Evolutionary conservation across 2,113 vertebrate genomes (phyloP).

Genomic region (Hydrolagus affinis): DNA sequence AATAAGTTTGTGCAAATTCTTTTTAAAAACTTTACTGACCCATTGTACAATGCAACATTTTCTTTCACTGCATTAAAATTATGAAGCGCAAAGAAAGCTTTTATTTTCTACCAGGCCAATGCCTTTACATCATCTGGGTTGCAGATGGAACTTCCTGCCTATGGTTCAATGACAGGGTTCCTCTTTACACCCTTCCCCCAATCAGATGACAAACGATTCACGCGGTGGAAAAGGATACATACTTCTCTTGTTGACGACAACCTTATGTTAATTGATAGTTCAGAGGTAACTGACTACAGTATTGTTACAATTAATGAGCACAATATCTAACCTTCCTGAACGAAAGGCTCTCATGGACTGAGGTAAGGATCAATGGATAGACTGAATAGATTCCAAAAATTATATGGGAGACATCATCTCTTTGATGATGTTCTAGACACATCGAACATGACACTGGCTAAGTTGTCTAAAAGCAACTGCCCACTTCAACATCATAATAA

Average conservation of each 20-base stretch:
- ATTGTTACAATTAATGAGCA: not conserved
- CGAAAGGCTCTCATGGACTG: not conserved
- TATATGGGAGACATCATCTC: not conserved
- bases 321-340: not conserved
- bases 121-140: not conserved
- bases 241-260: not conserved
- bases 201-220: not conserved
- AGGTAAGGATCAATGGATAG: no score
- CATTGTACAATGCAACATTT: not conserved
- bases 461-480: not conserved
- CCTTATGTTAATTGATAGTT: not conserved
- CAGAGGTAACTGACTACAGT: not conserved
- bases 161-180: not conserved
- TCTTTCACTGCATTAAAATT: not conserved
- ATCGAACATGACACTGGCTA: not conserved
- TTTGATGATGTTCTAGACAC: not conserved
- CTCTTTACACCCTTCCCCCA: not conserved
- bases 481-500: not conserved
- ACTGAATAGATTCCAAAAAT: no score
- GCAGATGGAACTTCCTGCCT: not conserved
- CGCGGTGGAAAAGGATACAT: not conserved
- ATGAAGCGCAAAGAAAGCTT: not conserved
- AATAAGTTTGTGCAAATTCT: not conserved
- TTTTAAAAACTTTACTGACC: not conserved
- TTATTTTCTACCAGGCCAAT: not conserved